phyloP scores from a whole-genome alignment of 64 coral and sea anemone species.

The Porites lutea region DNA sequence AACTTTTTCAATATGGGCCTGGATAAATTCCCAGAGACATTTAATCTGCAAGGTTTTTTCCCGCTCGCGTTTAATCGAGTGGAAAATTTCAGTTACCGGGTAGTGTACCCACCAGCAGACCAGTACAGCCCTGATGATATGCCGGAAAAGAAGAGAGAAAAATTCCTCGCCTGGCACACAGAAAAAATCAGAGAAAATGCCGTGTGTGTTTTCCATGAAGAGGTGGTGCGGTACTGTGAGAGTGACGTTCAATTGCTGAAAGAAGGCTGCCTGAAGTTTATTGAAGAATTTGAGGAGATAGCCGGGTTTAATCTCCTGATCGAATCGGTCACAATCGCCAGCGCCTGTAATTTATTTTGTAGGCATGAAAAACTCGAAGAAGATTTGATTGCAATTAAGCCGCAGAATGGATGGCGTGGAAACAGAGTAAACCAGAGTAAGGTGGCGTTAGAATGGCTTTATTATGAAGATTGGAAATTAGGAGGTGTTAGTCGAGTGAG shows the following conservation, averaged over 20 bases:
- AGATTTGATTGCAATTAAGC: constrained; percentile 2
- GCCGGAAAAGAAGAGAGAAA: background rate
- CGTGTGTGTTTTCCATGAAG: background rate
- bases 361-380: background rate
- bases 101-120: background rate
- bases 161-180: constrained; percentile 21
- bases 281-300: background rate
- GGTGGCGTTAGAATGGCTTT: background rate
- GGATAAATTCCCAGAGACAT: background rate
- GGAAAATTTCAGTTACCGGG: background rate
- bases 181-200: background rate
- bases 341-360: background rate
- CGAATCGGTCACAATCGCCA: constrained; percentile 23
- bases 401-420: background rate
- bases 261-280: background rate
- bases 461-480: background rate
- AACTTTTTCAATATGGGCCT: constrained; percentile 34
- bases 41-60: constrained; percentile 32
- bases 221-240: background rate
- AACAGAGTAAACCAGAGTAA: background rate
- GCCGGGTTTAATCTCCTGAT: background rate
- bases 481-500: background rate
- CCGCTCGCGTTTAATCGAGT: constrained; percentile 50
- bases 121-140: constrained; percentile 11
- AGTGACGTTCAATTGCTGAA: constrained; percentile 30